These are phyloP conservation scores for Rhodinocichla rosea DNA, from an alignment of 2,113 vertebrate genomes.

Conservation along the genomic window DNA sequence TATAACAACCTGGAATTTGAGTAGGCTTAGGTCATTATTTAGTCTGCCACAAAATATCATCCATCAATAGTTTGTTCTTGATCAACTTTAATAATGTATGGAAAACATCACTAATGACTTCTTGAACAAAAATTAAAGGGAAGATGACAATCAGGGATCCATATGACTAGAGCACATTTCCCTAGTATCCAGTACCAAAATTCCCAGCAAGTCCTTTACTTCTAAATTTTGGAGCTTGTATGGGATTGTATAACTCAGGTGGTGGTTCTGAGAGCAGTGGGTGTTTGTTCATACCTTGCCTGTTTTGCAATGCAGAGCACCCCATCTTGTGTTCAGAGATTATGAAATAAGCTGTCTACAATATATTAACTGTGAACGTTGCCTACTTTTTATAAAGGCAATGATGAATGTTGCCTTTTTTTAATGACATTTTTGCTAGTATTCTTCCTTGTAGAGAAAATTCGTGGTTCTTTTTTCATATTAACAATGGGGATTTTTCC, in stretches of 20 bases:
- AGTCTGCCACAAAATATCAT: neutral
- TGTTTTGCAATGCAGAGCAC: neutral
- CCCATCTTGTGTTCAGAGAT: neutral
- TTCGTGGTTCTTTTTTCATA: neutral
- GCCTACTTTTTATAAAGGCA: neutral
- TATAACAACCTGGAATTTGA: neutral
- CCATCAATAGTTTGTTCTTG: neutral
- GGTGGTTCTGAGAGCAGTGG: neutral
- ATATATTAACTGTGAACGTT: neutral
- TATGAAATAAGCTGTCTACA: neutral
- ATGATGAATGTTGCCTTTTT: neutral
- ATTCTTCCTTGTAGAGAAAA: neutral
- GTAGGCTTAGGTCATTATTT: neutral
- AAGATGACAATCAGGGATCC: accelerated
- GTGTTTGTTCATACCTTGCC: neutral
- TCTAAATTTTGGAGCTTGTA: neutral
- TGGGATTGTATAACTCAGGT: neutral
- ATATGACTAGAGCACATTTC: neutral
- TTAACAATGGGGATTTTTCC: neutral
- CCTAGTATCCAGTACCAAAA: neutral
- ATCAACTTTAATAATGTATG: neutral
- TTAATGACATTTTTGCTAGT: neutral
- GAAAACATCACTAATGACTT: neutral
- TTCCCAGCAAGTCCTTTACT: neutral
- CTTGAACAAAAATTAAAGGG: neutral